These are phyloP conservation scores for Narcine bancroftii DNA, from an alignment of 2,113 vertebrate genomes.

Conservation along the genomic window DNA sequence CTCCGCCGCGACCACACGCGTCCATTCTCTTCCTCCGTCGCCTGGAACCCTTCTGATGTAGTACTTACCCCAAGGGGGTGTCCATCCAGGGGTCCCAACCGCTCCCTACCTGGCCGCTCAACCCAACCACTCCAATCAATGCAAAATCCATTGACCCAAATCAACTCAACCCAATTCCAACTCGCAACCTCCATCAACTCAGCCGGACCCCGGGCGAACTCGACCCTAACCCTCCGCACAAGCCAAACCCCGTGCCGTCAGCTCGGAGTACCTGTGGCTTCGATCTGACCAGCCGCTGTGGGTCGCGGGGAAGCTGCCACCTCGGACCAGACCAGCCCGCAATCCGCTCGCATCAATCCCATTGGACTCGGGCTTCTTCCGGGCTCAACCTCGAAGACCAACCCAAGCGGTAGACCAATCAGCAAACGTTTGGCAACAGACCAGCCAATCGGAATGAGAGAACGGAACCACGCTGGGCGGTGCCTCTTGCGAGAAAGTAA, in stretches of 20 bases:
- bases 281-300: no score
- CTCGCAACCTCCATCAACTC: no score
- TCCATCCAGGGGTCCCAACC: neutral
- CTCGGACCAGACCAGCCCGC: neutral
- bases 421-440: neutral
- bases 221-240: no score
- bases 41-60: neutral
- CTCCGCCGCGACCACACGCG: neutral
- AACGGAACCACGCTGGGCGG: neutral
- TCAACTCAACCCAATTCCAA: no score
- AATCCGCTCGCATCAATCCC: neutral
- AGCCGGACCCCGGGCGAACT: no score
- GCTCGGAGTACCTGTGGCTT: no score
- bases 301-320: no score
- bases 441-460: neutral
- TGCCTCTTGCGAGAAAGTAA: no score
- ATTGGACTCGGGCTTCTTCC: neutral
- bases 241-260: no score
- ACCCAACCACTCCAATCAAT: neutral
- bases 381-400: neutral
- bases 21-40: neutral
- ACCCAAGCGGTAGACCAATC: neutral
- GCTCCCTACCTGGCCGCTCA: neutral
- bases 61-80: neutral
- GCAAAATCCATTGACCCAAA: no score